Evolutionary conservation across 2,888 invertebrate species (phyloP), one percentile per base, ranked within the genome.

Genomic region (Camptogramma bilineatum): DNA sequence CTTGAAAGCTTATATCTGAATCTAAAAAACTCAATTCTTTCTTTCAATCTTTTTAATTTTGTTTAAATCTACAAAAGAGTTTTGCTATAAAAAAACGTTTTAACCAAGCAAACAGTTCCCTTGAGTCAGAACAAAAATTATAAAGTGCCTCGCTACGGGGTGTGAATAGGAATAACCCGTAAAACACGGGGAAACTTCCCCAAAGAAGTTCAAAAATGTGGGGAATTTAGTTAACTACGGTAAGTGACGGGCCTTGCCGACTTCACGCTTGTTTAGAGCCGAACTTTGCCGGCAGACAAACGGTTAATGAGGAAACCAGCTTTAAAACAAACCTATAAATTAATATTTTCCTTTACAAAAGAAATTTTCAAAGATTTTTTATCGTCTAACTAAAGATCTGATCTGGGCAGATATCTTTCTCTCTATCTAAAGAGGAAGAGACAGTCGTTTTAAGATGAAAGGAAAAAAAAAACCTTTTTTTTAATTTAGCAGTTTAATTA

Each of bases 261-360:
- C 50, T 60, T 60, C 66, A 63, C 68, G 64, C 69, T 55, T 39
- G 60, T 21, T 61, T 61, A 53, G 39, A 34, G 24, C 24, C 31
- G 70, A 74, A 72, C 72, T 72, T 71, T 67, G 76, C 71, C 66
- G 52, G 56, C 62, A 68, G 66, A 47, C 19, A 28, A 13, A 64
- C 61, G 68, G 64, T 39, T 39, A 0, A 44, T 44, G 17, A 19
- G 31, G 34, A 68, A 67, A 72, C 34, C 34, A 39, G 34, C 13
- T 39, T 39, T 13, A 13, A 39, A 39, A 39, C 13, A 13, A 13
- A 39, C 4, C 34, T 39, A 39, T 13, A 39, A 13, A 31, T 13
- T 13, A 4, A 13, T 39, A 13, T 13, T 10, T 0, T 39, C 4
- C 34, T 34, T 2, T 13, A 31, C 28, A 5, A 8, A 28, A 24